Conservation (phyloP, 2,113 vertebrate genomes). For the Pelecanoides urinatrix region DNA sequence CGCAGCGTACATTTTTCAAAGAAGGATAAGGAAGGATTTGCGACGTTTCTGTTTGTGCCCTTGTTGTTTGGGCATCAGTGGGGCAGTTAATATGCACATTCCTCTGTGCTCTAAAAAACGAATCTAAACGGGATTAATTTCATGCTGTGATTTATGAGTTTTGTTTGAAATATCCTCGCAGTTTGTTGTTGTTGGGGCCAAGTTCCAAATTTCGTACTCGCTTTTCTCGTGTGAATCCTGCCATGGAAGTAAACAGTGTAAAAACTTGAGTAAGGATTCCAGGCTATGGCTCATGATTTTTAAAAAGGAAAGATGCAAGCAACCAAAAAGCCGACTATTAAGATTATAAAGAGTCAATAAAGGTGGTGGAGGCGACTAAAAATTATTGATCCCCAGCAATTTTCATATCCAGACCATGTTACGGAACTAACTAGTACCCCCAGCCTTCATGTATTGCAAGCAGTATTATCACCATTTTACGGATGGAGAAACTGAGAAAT, state of each 20-base stretch:
- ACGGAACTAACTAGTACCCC: background rate
- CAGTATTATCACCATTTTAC: constrained; percentile 56
- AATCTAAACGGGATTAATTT: background rate
- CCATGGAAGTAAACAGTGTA: background rate
- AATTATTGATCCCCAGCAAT: background rate
- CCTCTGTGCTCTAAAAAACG: background rate
- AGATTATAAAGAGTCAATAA: background rate
- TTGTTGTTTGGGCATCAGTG: background rate
- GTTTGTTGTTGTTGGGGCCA: background rate
- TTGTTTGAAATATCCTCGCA: background rate
- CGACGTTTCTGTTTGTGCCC: background rate
- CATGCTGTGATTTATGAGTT: background rate
- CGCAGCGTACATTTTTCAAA: background rate
- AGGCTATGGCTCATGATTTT: background rate
- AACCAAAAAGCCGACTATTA: background rate
- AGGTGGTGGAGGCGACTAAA: background rate
- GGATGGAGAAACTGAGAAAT: constrained; percentile 62
- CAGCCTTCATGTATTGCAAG: background rate
- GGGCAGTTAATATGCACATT: background rate
- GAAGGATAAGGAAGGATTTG: background rate
- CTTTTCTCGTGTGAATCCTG: background rate
- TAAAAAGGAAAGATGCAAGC: background rate
- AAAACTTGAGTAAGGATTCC: background rate
- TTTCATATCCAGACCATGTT: background rate
- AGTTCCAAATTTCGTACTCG: background rate